Percentiles rank a stretch among this genome's conserved stretches.
Evolutionary conservation across 2,797 vertebrate genomes (phyloP).

Genomic region (Taenioides sp.): DNA sequence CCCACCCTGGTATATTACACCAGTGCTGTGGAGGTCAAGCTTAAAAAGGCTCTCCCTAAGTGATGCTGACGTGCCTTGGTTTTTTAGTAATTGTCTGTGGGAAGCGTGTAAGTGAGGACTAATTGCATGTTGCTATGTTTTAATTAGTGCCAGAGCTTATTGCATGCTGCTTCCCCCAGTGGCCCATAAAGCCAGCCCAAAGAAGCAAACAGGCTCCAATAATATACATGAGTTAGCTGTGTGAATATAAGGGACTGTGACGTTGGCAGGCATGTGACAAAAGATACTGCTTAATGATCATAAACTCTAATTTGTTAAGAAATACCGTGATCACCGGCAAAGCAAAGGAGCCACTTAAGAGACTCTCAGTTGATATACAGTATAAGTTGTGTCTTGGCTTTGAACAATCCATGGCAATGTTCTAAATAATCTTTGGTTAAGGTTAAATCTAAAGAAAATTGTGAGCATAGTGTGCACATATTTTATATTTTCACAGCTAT

Average conservation of each 20-base stretch:
- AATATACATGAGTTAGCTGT: not conserved
- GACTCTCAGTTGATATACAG: not conserved
- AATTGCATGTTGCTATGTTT: slow-evolving; percentile 73
- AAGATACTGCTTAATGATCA: not conserved
- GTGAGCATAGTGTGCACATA: not conserved
- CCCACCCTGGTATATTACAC: not conserved
- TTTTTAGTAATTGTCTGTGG: slow-evolving; percentile 64
- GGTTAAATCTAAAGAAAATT: not conserved
- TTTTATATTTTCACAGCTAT: slow-evolving; percentile 41
- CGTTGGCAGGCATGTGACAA: not conserved
- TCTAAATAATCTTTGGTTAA: not conserved
- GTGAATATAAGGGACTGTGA: not conserved
- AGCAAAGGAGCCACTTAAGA: not conserved
- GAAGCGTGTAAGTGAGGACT: slow-evolving; percentile 43
- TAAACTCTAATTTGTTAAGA: not conserved
- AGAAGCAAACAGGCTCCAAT: slow-evolving; percentile 20
- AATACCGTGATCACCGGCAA: not conserved
- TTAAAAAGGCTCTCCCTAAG: slow-evolving; percentile 35
- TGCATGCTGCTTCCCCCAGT: slow-evolving; percentile 58
- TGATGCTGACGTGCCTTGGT: slow-evolving; percentile 34
- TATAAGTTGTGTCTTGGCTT: too few species aligned
- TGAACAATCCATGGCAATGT: too few species aligned
- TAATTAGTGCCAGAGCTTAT: slow-evolving; percentile 66
- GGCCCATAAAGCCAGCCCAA: slow-evolving; percentile 47
- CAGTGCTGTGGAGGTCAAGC: slow-evolving; percentile 13